Base-by-base conservation (phyloP, 2,888 invertebrate genomes). In the Lochmaea capreae region DNA sequence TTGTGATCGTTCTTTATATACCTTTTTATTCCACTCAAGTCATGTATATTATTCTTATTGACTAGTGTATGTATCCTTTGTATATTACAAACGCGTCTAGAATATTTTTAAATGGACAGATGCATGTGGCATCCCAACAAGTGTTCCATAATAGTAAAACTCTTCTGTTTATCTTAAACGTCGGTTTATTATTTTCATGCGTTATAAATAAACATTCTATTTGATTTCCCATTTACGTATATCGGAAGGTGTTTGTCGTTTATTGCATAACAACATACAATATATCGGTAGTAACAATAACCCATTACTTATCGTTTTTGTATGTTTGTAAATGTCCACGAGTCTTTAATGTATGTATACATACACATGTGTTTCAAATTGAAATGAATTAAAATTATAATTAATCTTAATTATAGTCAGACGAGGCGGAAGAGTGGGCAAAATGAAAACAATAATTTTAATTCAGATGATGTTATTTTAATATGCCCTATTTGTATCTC, bases 271-370 rank as follows among this genome's bases (percentile, higher is more conserved):
- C 18, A 18, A 57, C 57, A 57, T 57, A 57, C 22, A 16, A 22
- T 57, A 22, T 57, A 57, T 22, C 10, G 18, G 18, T 26, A 26
- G 18, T 22, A 57, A 57, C 57, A 57, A 57, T 57, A 22, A 57
- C 22, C 11, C n/a, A 18, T 18, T 57, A 22, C 10, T 57, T 14
- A 49, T 22, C 18, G 9, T 57, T 26, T 22, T 57, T 57, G 57
- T 57, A 49, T 49, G 49, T 49, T 49, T 49, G 49, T 49, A 49
- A 14, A 49, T 49, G 49, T 49, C 49, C 49, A 12, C n/a, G 46
- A 26, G 57, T 33, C 33, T 33, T 33, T 33, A 2, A 22, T 22
- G 3, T 22, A 22, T 22, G 10, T 26, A 26, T 12, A 18, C 22
- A 26, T 12, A 26, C 57, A 57, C 22, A 57, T 26, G 22, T 26